phyloP scores from a whole-genome alignment of 1,140 invertebrate genomes.

The Halictus rubicundus region DNA sequence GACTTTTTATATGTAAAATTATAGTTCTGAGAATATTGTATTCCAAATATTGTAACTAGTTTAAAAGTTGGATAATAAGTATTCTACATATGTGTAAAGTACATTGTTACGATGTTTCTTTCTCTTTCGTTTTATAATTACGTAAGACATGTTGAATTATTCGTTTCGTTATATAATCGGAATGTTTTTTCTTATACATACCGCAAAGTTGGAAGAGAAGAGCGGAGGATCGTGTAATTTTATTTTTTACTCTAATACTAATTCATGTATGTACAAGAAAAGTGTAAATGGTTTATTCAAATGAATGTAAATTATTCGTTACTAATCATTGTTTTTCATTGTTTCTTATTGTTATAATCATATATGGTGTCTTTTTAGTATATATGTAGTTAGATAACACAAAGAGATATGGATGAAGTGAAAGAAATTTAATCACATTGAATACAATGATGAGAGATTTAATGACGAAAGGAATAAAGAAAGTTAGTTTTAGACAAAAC shows the following conservation, averaged over 20 bases:
- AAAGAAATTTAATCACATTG: conserved; percentile 50
- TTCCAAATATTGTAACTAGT: conserved; percentile 52
- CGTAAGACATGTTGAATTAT: conserved; percentile 4
- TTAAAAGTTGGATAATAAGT: conserved; percentile 55
- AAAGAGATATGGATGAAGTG: conserved; percentile 39
- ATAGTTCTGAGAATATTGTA: conserved; percentile 55
- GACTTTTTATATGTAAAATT: conserved; percentile 66
- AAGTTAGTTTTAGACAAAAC: conserved; percentile 64
- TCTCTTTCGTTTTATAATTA: conserved; percentile 23
- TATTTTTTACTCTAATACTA: conserved; percentile 41
- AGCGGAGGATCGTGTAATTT: conserved; percentile 35
- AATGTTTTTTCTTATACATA: background rate
- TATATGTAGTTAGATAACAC: conserved; percentile 44
- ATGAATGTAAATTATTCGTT: conserved; percentile 58
- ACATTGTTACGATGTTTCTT: conserved; percentile 14
- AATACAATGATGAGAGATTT: conserved; percentile 59
- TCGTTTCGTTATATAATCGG: background rate
- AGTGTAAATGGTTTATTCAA: conserved; percentile 46
- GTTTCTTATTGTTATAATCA: conserved; percentile 57
- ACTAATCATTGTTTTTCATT: conserved; percentile 58
- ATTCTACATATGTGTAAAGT: conserved; percentile 37
- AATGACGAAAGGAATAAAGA: conserved; percentile 58
- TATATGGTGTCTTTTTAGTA: conserved; percentile 51
- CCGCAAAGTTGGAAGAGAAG: conserved; percentile 26
- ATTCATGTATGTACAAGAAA: conserved; percentile 36